Percentiles rank a stretch among this genome's conserved stretches.
These are phyloP conservation scores for Microtus richardsoni DNA, from an alignment of 2,113 vertebrate genomes.

Conservation along the genomic window DNA sequence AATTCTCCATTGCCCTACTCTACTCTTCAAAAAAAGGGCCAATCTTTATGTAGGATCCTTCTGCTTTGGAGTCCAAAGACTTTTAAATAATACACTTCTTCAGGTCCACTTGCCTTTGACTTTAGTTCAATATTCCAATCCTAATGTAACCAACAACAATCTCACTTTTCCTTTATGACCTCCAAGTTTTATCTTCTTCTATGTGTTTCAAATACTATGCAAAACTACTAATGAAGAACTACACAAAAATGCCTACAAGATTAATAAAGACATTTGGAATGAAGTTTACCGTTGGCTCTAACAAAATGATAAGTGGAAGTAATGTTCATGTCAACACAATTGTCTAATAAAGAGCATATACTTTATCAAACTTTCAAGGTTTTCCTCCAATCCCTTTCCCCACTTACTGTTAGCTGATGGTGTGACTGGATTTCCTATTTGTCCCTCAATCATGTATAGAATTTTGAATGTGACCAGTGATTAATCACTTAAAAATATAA, in stretches of 20 bases:
- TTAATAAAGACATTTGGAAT: background rate
- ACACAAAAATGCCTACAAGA: no score
- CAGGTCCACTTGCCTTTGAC: background rate
- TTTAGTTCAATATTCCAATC: background rate
- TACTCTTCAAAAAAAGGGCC: background rate
- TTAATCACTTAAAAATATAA: background rate
- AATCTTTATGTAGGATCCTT: background rate
- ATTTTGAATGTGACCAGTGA: background rate
- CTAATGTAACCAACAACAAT: background rate
- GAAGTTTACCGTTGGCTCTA: background rate
- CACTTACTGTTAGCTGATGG: rapidly evolving
- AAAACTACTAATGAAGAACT: background rate
- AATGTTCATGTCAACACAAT: background rate
- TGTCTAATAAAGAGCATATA: background rate
- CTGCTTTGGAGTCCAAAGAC: background rate
- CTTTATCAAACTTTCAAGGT: background rate
- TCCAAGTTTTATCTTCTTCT: background rate
- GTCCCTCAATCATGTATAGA: background rate
- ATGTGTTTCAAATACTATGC: background rate
- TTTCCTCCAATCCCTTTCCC: background rate
- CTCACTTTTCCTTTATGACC: background rate
- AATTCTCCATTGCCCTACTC: background rate
- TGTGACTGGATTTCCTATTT: background rate
- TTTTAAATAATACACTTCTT: background rate
- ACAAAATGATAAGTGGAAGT: background rate